Base-by-base conservation (phyloP, 2,888 invertebrate species). In the Thymelicus acteon region DNA sequence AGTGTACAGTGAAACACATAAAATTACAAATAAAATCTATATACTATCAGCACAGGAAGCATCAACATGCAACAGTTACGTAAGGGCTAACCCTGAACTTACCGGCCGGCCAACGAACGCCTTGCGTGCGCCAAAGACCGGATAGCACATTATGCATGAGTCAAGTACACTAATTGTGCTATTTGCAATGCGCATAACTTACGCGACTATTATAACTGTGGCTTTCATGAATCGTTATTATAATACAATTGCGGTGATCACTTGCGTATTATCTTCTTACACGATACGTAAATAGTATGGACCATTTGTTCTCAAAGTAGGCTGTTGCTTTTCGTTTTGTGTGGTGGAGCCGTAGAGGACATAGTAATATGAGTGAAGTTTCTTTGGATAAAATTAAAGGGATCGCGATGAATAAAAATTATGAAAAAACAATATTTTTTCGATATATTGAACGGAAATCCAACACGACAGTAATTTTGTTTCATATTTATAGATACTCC, bases 41-140 rank as follows among this genome's bases (percentile, higher is more conserved):
- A 31, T 31, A 31, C 3, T 31, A 54, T 6, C 37, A 57, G 6
- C 31, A 37, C 57, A 57, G 31, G 57, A 37, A 54, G 24, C 10
- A 24, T 10, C 13, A 7, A 37, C 31, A 37, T 0, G 57, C n/a
- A 70, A 40, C 60, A 47, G 60, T 70, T 70, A 58, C 49, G 31
- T 64, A 70, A 70, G 57, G 66, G 12, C 39, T 62, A 63, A 49
- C 84, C 84, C 82, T 85, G 83, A 85, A 85, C 86, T 81, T 80
- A 82, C 81, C 75, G 73, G 72, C 52, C 65, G 75, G 74, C 67
- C 72, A 75, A 73, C 72, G 73, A 74, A 73, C 73, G 72, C n/a
- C 31, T 67, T 72, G 66, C 74, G 72, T 68, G 72, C 73, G 62
- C 49, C 48, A 58, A 57, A 60, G 60, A 60, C 60, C 60, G 60